phyloP scores from a whole-genome alignment of 2,113 vertebrate species.

The Sterna hirundo region DNA sequence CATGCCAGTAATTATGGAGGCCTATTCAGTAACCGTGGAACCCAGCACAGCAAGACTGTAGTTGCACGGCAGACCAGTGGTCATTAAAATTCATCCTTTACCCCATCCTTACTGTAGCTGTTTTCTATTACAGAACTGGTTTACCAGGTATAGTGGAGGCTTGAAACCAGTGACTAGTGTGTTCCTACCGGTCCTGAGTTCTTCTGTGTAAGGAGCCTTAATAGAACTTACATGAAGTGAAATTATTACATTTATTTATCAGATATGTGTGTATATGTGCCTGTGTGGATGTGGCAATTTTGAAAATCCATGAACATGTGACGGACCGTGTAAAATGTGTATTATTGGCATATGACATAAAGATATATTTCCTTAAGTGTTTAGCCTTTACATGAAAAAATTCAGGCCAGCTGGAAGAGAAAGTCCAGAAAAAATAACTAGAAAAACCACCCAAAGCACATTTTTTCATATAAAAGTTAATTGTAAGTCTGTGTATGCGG shows the following conservation, averaged over 20 bases:
- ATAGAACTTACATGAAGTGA: neutral
- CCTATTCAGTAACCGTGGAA: neutral
- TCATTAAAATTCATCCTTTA: neutral
- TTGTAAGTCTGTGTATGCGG: neutral
- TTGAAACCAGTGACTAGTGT: neutral
- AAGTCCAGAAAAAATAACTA: neutral
- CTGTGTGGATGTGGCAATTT: neutral
- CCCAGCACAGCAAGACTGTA: neutral
- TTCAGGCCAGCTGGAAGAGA: neutral
- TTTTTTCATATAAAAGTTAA: neutral
- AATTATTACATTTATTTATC: neutral
- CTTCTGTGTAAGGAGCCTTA: neutral
- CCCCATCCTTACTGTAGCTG: neutral
- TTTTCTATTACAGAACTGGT: neutral
- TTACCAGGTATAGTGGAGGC: neutral
- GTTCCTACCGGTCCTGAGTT: neutral
- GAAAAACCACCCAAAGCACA: neutral
- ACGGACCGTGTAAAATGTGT: neutral
- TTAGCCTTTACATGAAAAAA: neutral
- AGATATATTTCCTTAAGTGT: neutral
- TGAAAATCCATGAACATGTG: neutral
- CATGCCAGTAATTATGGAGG: neutral
- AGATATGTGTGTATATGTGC: neutral
- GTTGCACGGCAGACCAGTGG: neutral
- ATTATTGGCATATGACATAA: neutral